Base-by-base conservation (phyloP, 2,888 invertebrate genomes). In the Chymomyza caudatula region DNA sequence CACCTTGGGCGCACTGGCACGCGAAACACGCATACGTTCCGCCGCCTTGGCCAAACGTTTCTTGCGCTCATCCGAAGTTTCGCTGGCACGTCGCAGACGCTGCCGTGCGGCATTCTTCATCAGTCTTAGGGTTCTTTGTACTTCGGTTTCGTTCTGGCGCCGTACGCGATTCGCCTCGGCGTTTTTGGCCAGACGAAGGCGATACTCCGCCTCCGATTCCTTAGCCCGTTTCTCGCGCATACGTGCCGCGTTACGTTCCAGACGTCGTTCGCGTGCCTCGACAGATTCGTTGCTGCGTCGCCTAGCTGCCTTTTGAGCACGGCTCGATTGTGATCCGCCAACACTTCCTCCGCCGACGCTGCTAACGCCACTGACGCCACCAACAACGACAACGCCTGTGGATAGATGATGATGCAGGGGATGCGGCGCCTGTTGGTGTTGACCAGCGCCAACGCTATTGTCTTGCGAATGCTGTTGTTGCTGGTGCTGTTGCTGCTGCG, bases 81-180 rank as follows among this genome's bases (percentile, higher is more conserved):
- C 90, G 69, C 88, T 90, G 65, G 90, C 90, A 29, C 90, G 88
- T 60, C 90, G 84, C 78, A 89, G 75, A 49, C 90, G 82, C 74
- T 90, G 90, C 23, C 90, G 80, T 17, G 90, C 90, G 55, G 90
- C 90, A 74, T 90, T 90, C 82, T 90, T 90, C 89, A 90, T 90
- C 87, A 90, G 88, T 88, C 90, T 89, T 86, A 82, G 67, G 77
- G 90, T 89, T 88, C 90, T 88, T 88, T 90, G 89, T 84, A 90
- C 88, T 86, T 90, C 89, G 75, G 80, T 88, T 88, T 90, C 90
- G 73, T 90, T 90, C 78, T 90, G 90, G 71, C 90, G 82, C 69
- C 90, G 89, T 71, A 90, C 65, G 52, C 90, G 89, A 78, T 90
- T 90, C 69, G 90, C 90, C 76, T 90, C 90, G 57, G 90, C 90